Evolutionary conservation across 2,888 invertebrate species (phyloP), one percentile per base, ranked within the genome.

Genomic region (Synergus umbraculus): DNA sequence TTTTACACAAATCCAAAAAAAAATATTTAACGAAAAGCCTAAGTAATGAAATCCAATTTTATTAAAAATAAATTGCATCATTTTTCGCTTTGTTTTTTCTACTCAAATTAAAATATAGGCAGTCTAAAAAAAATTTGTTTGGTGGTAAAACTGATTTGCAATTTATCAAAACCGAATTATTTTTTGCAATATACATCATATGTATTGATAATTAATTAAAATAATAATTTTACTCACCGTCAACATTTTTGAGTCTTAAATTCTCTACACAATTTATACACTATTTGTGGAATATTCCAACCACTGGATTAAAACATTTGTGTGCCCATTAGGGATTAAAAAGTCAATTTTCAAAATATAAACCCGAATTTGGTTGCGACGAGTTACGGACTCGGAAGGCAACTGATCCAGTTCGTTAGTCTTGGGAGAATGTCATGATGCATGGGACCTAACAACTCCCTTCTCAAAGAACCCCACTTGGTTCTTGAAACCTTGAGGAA

Each of bases 391-490:
- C 66, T 54, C 86, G 79, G 83, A 73, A 83, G 86, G 87, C 86
- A 88, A 90, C 90, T 90, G 91, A 89, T 89, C 88, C 84, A 89
- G 88, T 88, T 89, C 86, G 86, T 84, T 86, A 81, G 85, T 85
- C 87, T 87, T 85, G 86, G 85, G 91, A 87, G 91, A 91, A 90
- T 89, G 91, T 89, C 87, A 85, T 85, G 87, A 86, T 77, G 83
- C 84, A 73, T 81, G 78, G 80, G 77, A 81, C 79, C 81, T 82
- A 85, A 82, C 86, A 86, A 85, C 87, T 86, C 86, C 83, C 87
- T 78, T 78, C 77, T 78, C 37, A 41, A 63, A 46, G 64, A 46
- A 79, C 79, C 79, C 79, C 79, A 79, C 79, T 76, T 77, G 79
- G 43, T 44, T 77, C 66, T 64, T 60, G 43, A 76, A 43, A 63